Evolutionary conservation across 2,113 vertebrate species (phyloP).

Genomic region (Osmerus eperlanus): DNA sequence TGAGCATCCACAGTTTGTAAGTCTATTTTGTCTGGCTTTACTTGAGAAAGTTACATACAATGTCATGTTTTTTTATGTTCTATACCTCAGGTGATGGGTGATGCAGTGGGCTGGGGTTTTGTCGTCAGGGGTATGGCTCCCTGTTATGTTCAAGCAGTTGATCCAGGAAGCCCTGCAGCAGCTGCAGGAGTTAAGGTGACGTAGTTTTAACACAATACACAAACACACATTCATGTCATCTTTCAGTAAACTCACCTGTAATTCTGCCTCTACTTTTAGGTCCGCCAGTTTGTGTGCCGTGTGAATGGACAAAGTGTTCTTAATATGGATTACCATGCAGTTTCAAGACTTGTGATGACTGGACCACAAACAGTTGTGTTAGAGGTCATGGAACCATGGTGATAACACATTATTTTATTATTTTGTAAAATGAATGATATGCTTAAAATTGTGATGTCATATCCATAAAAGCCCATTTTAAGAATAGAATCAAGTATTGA

Average conservation of each 20-base stretch:
- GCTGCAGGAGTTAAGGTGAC: slow-evolving; percentile 84
- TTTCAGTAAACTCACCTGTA: not conserved
- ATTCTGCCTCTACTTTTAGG: slow-evolving; percentile 55
- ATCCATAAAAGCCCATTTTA: too few relatives aligned
- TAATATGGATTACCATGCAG: slow-evolving; percentile 76
- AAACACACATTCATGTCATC: not conserved
- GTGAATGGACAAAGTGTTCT: slow-evolving; percentile 80
- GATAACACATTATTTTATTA: slow-evolving; percentile 41
- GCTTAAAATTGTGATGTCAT: too few relatives aligned
- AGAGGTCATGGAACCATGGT: slow-evolving; percentile 81
- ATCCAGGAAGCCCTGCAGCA: slow-evolving; percentile 84
- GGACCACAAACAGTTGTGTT: slow-evolving; percentile 79
- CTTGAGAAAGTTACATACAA: not conserved
- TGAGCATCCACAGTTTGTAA: not conserved
- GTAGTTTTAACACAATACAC: not conserved
- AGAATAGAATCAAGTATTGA: too few relatives aligned
- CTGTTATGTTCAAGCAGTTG: slow-evolving; percentile 85
- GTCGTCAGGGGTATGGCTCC: slow-evolving; percentile 81
- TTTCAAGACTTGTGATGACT: slow-evolving; percentile 82
- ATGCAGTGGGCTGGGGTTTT: slow-evolving; percentile 85
- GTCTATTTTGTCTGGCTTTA: not conserved
- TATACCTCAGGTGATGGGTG: slow-evolving; percentile 77
- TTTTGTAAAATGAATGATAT: not conserved
- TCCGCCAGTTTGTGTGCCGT: slow-evolving; percentile 81
- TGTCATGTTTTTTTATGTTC: not conserved